These are phyloP conservation scores for Ecliptopera silaceata DNA, from an alignment of 2,888 invertebrate species.

Conservation along the genomic window DNA sequence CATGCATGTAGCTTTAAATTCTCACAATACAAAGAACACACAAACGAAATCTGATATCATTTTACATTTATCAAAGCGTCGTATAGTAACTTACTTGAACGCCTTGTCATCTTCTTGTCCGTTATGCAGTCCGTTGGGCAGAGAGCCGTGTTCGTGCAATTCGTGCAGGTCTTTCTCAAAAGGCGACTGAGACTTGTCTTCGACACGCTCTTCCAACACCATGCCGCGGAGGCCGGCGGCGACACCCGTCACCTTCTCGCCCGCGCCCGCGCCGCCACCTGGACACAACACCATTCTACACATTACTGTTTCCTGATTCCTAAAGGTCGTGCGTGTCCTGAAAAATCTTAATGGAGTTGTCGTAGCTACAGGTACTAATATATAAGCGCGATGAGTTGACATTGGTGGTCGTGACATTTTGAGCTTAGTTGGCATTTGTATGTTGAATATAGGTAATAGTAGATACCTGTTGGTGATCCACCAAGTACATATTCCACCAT, in stretches of 20 bases:
- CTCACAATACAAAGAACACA: neutral
- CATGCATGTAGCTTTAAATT: neutral
- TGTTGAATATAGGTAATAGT: too few species aligned
- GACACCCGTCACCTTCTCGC: conserved; percentile 72
- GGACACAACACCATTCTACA: conserved; percentile 4
- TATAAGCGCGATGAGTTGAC: too few species aligned
- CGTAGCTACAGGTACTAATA: too few species aligned
- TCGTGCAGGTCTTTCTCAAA: conserved; percentile 78
- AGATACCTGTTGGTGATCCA: conserved; percentile 90
- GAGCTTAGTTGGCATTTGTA: too few species aligned
- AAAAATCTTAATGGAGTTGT: too few species aligned
- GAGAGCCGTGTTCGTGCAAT: conserved; percentile 71
- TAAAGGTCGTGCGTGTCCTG: too few species aligned
- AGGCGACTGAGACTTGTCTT: conserved; percentile 74
- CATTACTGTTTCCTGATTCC: too few species aligned
- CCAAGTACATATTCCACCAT: conserved; percentile 99
- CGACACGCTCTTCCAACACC: conserved; percentile 73
- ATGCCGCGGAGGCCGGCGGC: conserved; percentile 74
- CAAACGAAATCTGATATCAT: neutral
- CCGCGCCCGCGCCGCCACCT: conserved; percentile 48
- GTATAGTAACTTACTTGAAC: conserved; percentile 89
- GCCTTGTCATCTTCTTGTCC: conserved; percentile 93
- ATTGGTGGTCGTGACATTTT: too few species aligned
- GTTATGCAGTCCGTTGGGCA: conserved; percentile 83
- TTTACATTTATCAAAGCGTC: neutral